Percentiles rank a stretch among this genome's conserved stretches.
Conservation (phyloP, 2,888 invertebrate genomes). For the Cryptus armator region DNA sequence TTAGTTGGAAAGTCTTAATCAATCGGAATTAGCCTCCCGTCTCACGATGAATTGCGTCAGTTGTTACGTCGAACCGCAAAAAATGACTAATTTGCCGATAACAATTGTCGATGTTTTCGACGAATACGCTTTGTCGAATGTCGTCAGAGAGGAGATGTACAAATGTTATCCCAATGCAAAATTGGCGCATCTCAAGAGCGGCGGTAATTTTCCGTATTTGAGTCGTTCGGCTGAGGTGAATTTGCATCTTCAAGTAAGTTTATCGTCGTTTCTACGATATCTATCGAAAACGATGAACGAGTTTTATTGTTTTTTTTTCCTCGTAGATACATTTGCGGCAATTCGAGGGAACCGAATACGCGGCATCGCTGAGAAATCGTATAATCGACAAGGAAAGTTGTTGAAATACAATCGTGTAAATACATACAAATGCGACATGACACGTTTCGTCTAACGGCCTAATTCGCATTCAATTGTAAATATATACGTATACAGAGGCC, state of each 20-base stretch:
- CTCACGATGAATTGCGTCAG: slow-evolving; percentile 94
- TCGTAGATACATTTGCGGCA: slow-evolving; percentile 90
- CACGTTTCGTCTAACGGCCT: slow-evolving; percentile 26
- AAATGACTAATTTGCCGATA: slow-evolving; percentile 89
- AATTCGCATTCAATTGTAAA: slow-evolving; percentile 51
- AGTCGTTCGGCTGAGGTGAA: slow-evolving; percentile 96
- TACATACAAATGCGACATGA: background rate
- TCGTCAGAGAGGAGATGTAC: slow-evolving; percentile 93
- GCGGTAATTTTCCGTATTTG: slow-evolving; percentile 96
- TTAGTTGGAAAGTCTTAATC: slow-evolving; percentile 93
- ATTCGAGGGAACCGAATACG: slow-evolving; percentile 88
- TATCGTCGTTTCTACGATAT: background rate
- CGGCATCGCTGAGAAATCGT: slow-evolving; percentile 86
- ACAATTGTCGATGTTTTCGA: slow-evolving; percentile 96
- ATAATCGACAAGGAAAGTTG: slow-evolving; percentile 37
- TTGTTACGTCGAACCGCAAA: slow-evolving; percentile 92
- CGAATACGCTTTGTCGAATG: slow-evolving; percentile 92
- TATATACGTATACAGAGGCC: slow-evolving; percentile 13
- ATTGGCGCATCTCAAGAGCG: slow-evolving; percentile 94
- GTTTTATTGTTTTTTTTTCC: slow-evolving; percentile 15
- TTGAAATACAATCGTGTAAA: slow-evolving; percentile 37
- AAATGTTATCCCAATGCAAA: slow-evolving; percentile 95
- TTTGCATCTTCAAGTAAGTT: slow-evolving; percentile 92
- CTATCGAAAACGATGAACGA: background rate
- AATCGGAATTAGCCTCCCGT: slow-evolving; percentile 94